Base-by-base conservation (phyloP, 2,797 vertebrate species). In the Falco rusticolus region DNA sequence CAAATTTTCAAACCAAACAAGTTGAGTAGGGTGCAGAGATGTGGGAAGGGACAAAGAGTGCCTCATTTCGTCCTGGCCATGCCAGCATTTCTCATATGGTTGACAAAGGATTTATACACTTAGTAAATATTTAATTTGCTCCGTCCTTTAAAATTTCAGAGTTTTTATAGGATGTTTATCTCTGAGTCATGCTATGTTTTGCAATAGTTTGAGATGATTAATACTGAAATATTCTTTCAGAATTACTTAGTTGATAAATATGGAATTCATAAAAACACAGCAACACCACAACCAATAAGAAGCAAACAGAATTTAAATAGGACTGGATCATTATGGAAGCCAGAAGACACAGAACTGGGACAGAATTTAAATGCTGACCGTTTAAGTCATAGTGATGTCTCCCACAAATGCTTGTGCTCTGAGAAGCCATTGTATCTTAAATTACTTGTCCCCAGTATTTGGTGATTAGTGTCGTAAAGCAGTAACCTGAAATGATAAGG, bases 101-200 rank as follows among this genome's bases (percentile, higher is more conserved):
- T 84, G 61, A 57, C 74, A 65, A 83, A 94, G 33, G 43, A 78
- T 68, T 91, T 89, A 68, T 80, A 50, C n/a, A 68, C 69, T 66
- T 74, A 60, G 70, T 37, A 96, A 85, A 91, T 87, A 89, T 41
- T 92, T 96, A 60, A 91, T 85, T 96, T 91, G 8, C 50, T 78
- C 45, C 19, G 8, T 87, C 50, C 57, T 76, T 92, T 64, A 68
- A 90, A 76, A 33, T 75, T 94, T 25, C 37, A 16, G 51, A 50
- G 13, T 79, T 64, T 91, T 95, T 89, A 85, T 3, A 43, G 68
- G 65, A 68, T 65, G 57, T 64, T 89, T 89, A 83, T 45, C 79
- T 85, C 57, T 83, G 71, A 93, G 50, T 93, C 89, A 85, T 78
- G 60, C 26, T 87, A 29, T 37, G 17, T 96, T 96, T 86, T 90